These are phyloP conservation scores for Myiagra hebetior DNA, from an alignment of 2,113 vertebrate species.

Conservation along the genomic window DNA sequence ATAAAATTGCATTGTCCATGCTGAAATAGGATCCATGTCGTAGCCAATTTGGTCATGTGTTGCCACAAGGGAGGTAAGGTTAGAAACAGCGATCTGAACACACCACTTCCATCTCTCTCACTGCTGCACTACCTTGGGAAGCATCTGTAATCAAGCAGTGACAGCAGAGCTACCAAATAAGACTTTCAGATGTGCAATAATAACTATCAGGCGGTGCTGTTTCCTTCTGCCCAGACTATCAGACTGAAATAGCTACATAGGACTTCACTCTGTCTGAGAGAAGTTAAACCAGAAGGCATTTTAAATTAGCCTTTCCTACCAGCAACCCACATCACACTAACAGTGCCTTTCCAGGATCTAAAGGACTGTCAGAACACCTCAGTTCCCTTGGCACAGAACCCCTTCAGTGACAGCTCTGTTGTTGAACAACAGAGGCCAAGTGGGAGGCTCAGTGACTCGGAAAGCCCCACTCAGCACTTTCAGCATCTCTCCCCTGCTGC, in stretches of 20 bases:
- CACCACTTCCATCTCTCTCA: neutral
- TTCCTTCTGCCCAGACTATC: neutral
- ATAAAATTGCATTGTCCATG: neutral
- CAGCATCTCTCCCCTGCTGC: accelerated
- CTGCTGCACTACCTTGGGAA: neutral
- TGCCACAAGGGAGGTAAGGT: neutral
- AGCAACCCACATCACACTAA: neutral
- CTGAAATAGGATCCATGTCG: neutral
- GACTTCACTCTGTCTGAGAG: neutral
- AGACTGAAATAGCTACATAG: neutral
- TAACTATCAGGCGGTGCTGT: neutral
- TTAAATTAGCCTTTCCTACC: neutral
- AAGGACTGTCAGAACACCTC: neutral
- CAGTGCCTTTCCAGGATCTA: neutral
- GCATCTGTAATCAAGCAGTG: neutral
- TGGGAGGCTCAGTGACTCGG: neutral
- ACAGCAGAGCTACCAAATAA: accelerated
- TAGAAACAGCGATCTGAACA: neutral
- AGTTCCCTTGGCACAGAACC: neutral
- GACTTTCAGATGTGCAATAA: neutral
- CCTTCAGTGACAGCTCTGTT: neutral
- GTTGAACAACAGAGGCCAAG: neutral
- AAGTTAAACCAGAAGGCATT: neutral
- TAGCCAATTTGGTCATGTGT: neutral
- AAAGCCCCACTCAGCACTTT: neutral